phyloP scores from a whole-genome alignment of 2,888 invertebrate species.

The Mechanitis messenoides region DNA sequence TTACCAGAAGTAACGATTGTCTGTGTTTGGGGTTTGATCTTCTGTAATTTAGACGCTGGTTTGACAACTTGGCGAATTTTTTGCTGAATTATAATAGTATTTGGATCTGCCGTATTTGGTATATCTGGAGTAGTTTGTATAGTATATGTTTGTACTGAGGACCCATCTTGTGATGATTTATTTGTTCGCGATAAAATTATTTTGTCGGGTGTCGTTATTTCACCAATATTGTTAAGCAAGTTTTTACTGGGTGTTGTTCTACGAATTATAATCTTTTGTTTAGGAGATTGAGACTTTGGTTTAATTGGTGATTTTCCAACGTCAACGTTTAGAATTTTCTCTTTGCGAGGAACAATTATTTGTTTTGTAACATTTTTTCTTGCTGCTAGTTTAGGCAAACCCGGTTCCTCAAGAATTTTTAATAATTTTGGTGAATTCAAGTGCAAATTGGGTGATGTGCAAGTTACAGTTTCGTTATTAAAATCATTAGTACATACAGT shows the following conservation, averaged over 20 bases:
- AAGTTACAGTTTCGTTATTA: slow-evolving; percentile 38
- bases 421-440: slow-evolving; percentile 74
- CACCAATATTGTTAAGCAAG: slow-evolving; percentile 53
- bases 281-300: slow-evolving; percentile 50
- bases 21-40: slow-evolving; percentile 48
- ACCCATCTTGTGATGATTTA: slow-evolving; percentile 50
- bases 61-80: slow-evolving; percentile 59
- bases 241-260: slow-evolving; percentile 55
- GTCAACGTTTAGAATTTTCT: slow-evolving; percentile 69
- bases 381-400: slow-evolving; percentile 44
- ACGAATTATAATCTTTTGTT: slow-evolving; percentile 69
- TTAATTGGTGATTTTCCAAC: slow-evolving; percentile 57
- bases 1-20: slow-evolving; percentile 46
- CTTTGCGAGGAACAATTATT: slow-evolving; percentile 53
- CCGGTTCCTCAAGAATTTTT: slow-evolving; percentile 75
- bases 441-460: slow-evolving; percentile 48
- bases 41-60: slow-evolving; percentile 54
- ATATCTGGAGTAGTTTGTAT: slow-evolving; percentile 58
- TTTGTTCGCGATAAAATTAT: slow-evolving; percentile 60
- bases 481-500: slow-evolving; percentile 44
- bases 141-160: slow-evolving; percentile 64
- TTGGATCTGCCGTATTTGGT: slow-evolving; percentile 45
- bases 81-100: slow-evolving; percentile 62
- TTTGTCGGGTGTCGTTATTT: slow-evolving; percentile 58
- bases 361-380: slow-evolving; percentile 52